Conservation (phyloP, 2,888 invertebrate genomes). For the Eugnorisma glareosa region DNA sequence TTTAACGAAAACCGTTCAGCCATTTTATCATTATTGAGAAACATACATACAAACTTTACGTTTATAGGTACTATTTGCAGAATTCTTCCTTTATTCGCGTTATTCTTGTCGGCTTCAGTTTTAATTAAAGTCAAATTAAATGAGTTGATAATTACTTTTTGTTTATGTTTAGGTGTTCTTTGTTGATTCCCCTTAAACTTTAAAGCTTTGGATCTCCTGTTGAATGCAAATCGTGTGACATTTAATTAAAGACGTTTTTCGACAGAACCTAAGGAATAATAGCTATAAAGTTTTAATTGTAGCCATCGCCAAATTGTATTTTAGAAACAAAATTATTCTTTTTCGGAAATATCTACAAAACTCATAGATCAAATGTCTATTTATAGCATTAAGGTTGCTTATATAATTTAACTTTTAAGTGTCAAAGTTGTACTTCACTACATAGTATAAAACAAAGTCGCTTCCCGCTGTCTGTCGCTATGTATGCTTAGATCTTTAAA, state of each 20-base stretch:
- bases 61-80: background rate
- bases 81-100: background rate
- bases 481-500: too few species aligned
- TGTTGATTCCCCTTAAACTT: constrained; percentile 24
- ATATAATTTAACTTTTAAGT: too few species aligned
- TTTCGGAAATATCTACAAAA: too few species aligned
- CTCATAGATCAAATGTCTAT: too few species aligned
- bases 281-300: background rate
- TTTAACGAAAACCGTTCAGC: background rate
- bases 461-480: too few species aligned
- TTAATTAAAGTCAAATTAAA: constrained; percentile 41
- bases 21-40: background rate
- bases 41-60: background rate
- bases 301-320: background rate
- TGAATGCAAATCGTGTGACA: constrained; percentile 35
- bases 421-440: too few species aligned
- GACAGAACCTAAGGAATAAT: background rate
- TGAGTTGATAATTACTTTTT: constrained; percentile 47
- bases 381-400: too few species aligned
- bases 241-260: constrained; percentile 27
- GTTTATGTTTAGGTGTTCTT: constrained; percentile 27
- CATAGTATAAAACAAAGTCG: too few species aligned
- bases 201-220: constrained; percentile 24
- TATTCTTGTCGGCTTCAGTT: background rate
- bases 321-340: too few species aligned